These are phyloP conservation scores for Hybognathus amarus DNA, from an alignment of 2,797 vertebrate genomes.

Conservation along the genomic window DNA sequence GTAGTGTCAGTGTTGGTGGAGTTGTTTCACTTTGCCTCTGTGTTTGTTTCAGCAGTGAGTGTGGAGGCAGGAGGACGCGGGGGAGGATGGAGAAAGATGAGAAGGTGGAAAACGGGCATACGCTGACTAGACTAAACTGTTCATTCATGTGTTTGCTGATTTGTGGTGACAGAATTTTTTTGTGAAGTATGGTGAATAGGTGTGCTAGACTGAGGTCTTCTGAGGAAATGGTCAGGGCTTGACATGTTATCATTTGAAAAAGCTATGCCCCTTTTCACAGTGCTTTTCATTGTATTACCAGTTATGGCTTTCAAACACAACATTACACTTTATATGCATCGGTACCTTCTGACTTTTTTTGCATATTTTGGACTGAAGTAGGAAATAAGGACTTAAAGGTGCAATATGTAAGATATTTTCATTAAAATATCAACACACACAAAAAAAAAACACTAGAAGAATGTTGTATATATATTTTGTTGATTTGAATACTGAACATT, in stretches of 20 bases:
- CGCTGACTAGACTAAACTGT: not conserved
- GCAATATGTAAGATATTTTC: no score
- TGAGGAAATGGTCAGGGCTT: not conserved
- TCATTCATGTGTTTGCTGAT: slow-evolving; percentile 4
- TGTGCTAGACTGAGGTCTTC: not conserved
- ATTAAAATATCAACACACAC: not conserved
- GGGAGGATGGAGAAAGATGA: slow-evolving; percentile 11
- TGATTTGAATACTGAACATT: no score
- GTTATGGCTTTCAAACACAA: slow-evolving; percentile 4
- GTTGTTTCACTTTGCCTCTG: slow-evolving; percentile 7
- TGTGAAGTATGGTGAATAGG: not conserved
- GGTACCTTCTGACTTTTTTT: no score
- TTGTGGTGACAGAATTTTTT: not conserved
- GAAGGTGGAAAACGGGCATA: slow-evolving; percentile 5
- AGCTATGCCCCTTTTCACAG: slow-evolving; percentile 6
- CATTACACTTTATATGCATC: not conserved
- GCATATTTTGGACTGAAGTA: not conserved
- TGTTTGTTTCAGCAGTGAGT: slow-evolving; percentile 29
- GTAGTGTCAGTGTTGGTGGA: slow-evolving; percentile 26
- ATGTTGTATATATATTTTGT: no score
- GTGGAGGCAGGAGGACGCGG: slow-evolving; percentile 4
- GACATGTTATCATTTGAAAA: not conserved
- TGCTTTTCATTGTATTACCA: not conserved
- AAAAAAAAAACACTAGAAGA: not conserved
- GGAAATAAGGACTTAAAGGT: not conserved